Evolutionary conservation across 2,113 vertebrate species (phyloP), one percentile per base, ranked within the genome.

Genomic region (Isurus oxyrinchus): DNA sequence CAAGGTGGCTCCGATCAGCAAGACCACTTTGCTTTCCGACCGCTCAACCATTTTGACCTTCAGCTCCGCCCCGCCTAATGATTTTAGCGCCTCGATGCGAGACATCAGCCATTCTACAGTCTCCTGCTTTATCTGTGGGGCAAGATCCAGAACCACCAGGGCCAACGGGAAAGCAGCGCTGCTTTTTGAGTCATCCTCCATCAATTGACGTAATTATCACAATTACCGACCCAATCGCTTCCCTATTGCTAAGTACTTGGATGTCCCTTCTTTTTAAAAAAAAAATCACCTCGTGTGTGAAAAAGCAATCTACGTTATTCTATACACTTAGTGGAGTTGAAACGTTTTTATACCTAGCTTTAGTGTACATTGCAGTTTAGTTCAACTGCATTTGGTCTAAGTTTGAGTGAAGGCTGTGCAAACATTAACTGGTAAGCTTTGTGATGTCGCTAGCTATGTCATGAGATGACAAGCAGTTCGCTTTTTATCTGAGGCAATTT

Each of bases 1-100:
- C 86, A 49, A 2, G 1, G 96, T 66, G 96, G 96, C 96, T 0
- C 79, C 81, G 6, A 96, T 59, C 59, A 96, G 44, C n/a, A 96
- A 31, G n/a, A 96, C 67, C 67, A 67, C 67, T 8, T 76, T 72
- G 40, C 44, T n/a, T 0, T 49, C 63, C 0, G 66, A 72, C 3
- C 49, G 44, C 44, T 35, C 66, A 0, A 95, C 67, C 66, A 72
- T 53, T 2, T 72, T 69, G 35, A 69, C 94, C 44, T 72, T 69
- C 67, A 95, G 67, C 66, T 95, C 94, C 0, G 94, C 94, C 13
- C 94, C 94, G 14, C 19, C 66, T 13, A 2, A 14, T 11, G 44
- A 55, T 7, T 53, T 72, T 0, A 44, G 8, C 0, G 44, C 44
- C 66, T 19, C 94, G 19, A 95, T 95, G 7, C 66, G 63, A 2